Evolutionary conservation across 1,140 invertebrate genomes (phyloP).

Genomic region (Pachypsylla venusta): DNA sequence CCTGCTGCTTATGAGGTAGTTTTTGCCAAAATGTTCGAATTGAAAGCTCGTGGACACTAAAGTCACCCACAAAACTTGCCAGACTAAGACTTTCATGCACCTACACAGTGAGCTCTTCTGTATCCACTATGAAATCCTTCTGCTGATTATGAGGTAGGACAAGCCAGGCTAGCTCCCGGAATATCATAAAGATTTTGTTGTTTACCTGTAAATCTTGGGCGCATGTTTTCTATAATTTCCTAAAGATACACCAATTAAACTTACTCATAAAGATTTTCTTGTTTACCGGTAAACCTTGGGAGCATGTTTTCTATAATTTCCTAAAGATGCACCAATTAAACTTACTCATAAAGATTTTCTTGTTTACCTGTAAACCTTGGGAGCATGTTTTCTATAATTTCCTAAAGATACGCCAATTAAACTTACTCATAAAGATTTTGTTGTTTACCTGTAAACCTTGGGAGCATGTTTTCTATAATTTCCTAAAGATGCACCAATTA

Average conservation of each 20-base stretch:
- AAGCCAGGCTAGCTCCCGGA: no score
- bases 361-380: conserved; percentile 35
- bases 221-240: neutral
- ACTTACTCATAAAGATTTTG: conserved; percentile 26
- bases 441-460: neutral
- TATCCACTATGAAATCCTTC: no score
- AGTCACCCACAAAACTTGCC: no score
- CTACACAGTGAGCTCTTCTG: no score
- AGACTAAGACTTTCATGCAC: no score
- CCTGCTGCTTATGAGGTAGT: no score
- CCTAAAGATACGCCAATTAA: conserved; percentile 38
- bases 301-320: conserved; percentile 35
- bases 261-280: no score
- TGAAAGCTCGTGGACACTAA: neutral
- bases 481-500: neutral
- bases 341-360: no score
- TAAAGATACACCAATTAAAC: neutral
- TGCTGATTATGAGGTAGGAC: no score
- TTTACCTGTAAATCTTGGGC: neutral
- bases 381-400: conserved; percentile 35
- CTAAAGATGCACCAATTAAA: conserved; percentile 36
- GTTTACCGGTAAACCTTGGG: conserved; percentile 35
- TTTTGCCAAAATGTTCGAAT: neutral
- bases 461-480: neutral
- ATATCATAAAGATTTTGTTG: neutral